Conservation (phyloP, 2,113 vertebrate genomes). For the Dissostichus mawsoni region DNA sequence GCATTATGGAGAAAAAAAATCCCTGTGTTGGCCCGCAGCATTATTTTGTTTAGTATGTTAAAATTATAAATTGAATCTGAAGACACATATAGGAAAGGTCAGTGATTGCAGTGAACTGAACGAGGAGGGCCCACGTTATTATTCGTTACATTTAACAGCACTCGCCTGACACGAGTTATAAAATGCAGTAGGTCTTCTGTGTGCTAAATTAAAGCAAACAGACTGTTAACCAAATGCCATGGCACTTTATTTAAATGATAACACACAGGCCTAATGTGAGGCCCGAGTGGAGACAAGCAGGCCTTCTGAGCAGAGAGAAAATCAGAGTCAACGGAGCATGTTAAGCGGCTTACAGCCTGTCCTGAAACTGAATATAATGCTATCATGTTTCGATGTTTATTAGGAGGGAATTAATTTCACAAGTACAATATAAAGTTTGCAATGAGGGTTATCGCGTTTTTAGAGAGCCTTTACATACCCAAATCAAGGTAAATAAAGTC, state of each 20-base stretch:
- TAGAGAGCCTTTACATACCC: not conserved
- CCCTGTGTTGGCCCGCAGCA: not conserved
- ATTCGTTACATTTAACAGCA: conserved; percentile 41
- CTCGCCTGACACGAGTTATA: conserved; percentile 35
- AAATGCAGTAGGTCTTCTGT: not conserved
- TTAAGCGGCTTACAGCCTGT: conserved; percentile 28
- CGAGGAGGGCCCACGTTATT: not conserved
- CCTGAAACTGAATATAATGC: conserved; percentile 36
- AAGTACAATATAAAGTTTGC: conserved; percentile 1
- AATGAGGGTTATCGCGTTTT: not conserved
- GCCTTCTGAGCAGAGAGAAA: conserved; percentile 18
- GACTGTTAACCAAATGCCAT: conserved; percentile 27
- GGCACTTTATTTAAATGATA: conserved; percentile 19
- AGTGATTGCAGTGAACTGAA: conserved; percentile 10
- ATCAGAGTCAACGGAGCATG: conserved; percentile 32
- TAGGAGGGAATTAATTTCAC: conserved; percentile 31
- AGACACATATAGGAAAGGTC: conserved; percentile 37
- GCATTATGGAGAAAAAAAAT: conserved; percentile 83
- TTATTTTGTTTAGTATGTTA: not conserved
- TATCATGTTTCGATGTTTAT: conserved; percentile 50
- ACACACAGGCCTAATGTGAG: conserved; percentile 30
- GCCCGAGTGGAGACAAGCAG: conserved; percentile 12
- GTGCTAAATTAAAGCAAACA: not conserved
- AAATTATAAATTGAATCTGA: conserved; percentile 25
- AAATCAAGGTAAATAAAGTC: not conserved